Conservation (phyloP, 2,113 vertebrate genomes). For the Boleophthalmus pectinirostris region DNA sequence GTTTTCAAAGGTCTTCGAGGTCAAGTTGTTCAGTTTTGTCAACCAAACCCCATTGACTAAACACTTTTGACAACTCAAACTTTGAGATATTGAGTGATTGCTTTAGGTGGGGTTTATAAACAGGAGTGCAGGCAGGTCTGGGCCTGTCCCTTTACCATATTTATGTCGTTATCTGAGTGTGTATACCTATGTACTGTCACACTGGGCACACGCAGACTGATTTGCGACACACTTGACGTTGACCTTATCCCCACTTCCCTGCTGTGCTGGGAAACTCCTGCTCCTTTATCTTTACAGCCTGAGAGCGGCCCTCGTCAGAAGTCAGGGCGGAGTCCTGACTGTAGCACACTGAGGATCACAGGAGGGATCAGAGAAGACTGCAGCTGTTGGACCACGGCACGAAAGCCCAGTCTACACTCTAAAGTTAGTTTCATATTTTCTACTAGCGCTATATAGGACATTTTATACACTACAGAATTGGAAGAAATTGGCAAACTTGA, state of each 20-base stretch:
- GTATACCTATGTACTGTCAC: background rate
- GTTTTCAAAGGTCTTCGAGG: background rate
- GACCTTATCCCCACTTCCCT: slow-evolving; percentile 52
- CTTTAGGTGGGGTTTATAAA: slow-evolving; percentile 47
- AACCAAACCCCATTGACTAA: slow-evolving; percentile 49
- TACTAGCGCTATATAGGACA: no score
- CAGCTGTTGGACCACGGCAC: slow-evolving; percentile 70
- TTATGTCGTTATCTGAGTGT: slow-evolving; percentile 42
- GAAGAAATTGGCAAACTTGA: slow-evolving; percentile 10
- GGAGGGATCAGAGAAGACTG: slow-evolving; percentile 45
- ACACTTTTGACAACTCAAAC: slow-evolving; percentile 63
- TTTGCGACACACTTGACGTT: slow-evolving; percentile 21
- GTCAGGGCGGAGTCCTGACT: slow-evolving; percentile 53
- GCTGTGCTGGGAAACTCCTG: slow-evolving; percentile 73
- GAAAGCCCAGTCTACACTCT: slow-evolving; percentile 47
- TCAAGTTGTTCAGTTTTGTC: background rate
- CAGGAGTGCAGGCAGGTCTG: slow-evolving; percentile 37
- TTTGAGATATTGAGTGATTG: slow-evolving; percentile 40
- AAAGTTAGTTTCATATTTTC: slow-evolving; percentile 31
- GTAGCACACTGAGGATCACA: slow-evolving; percentile 68
- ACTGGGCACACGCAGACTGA: slow-evolving; percentile 1
- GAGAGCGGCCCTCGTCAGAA: slow-evolving; percentile 53
- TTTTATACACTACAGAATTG: background rate
- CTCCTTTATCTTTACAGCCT: slow-evolving; percentile 77
- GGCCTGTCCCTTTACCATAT: slow-evolving; percentile 46